Evolutionary conservation across 2,113 vertebrate species (phyloP).

Genomic region (Origma solitaria): DNA sequence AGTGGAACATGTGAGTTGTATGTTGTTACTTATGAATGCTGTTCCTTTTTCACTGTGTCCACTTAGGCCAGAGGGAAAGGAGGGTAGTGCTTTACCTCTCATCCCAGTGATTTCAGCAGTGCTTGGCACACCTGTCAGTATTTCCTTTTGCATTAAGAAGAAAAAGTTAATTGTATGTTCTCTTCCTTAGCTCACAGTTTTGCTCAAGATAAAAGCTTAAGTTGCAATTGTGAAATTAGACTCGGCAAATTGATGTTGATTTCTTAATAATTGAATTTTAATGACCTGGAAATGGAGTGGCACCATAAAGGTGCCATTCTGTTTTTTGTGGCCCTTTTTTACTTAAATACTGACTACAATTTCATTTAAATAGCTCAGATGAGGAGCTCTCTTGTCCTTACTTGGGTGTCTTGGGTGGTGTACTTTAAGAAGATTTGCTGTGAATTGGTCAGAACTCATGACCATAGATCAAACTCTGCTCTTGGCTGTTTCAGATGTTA

Average conservation of each 20-base stretch:
- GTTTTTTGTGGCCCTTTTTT: neutral
- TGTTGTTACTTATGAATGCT: neutral
- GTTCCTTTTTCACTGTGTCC: neutral
- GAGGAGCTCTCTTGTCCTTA: neutral
- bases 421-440: neutral
- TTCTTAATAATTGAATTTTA: neutral
- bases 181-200: neutral
- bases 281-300: neutral
- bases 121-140: neutral
- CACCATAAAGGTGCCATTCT: neutral
- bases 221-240: neutral
- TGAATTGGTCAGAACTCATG: neutral
- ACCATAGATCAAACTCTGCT: neutral
- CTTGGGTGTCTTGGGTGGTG: neutral
- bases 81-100: neutral
- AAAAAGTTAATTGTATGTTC: neutral
- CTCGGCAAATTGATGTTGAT: neutral
- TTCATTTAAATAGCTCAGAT: neutral
- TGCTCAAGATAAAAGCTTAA: neutral
- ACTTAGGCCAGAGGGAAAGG: neutral
- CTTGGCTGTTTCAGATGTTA: neutral
- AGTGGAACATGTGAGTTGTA: neutral
- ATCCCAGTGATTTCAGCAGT: neutral
- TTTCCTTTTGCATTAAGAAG: neutral
- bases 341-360: neutral